A percentile compares a stretch with the other conserved stretches of the same genome.
Evolutionary conservation across 1,140 invertebrate genomes (phyloP).

Genomic region (Leptopilina boulardi): DNA sequence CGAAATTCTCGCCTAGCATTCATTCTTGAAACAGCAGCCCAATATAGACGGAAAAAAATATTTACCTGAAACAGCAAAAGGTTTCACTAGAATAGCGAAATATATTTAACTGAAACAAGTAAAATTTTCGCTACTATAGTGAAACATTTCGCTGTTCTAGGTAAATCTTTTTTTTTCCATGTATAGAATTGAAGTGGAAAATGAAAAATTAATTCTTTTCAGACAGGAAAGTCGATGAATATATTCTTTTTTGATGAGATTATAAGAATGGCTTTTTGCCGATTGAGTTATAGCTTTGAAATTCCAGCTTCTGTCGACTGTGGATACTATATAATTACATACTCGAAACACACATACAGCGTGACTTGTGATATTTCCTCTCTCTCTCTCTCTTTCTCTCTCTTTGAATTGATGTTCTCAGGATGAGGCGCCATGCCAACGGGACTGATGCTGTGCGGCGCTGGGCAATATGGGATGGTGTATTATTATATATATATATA

Average conservation of each 20-base stretch:
- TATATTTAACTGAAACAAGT: too few species aligned
- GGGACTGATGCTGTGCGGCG: not conserved
- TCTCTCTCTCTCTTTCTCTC: too few species aligned
- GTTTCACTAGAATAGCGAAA: too few species aligned
- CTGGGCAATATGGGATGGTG: too few species aligned
- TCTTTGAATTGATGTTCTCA: slow-evolving; percentile 2
- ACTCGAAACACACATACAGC: not conserved
- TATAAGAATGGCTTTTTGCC: slow-evolving; percentile 3
- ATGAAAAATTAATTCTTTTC: not conserved
- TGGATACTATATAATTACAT: slow-evolving; percentile 24
- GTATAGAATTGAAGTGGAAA: not conserved
- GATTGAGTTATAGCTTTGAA: not conserved
- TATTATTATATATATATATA: too few species aligned
- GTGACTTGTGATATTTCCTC: slow-evolving; percentile 10
- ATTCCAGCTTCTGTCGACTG: not conserved
- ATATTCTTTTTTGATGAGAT: not conserved
- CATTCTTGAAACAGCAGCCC: too few species aligned
- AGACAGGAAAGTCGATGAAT: not conserved
- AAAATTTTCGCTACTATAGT: too few species aligned
- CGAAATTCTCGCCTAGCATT: too few species aligned
- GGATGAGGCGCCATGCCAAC: not conserved
- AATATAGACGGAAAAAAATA: too few species aligned
- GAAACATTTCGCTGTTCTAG: too few species aligned
- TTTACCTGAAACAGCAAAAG: too few species aligned
- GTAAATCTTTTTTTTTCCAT: too few species aligned